Conservation (phyloP, 2,888 invertebrate species). For the Oligia latruncula region DNA sequence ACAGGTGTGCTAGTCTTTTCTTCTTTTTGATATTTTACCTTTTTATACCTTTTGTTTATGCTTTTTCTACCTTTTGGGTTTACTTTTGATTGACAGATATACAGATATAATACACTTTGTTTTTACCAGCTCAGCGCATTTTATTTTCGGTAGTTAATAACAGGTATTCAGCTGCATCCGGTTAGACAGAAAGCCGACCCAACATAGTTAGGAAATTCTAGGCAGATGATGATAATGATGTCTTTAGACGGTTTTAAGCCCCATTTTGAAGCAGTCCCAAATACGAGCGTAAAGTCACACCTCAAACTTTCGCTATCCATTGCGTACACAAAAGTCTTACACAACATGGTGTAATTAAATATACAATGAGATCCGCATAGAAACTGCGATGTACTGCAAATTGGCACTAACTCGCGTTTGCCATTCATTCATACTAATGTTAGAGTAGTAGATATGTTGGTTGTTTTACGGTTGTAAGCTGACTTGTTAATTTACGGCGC, state of each 20-base stretch:
- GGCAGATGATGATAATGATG: no score
- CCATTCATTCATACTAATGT: slow-evolving; percentile 68
- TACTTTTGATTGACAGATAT: no score
- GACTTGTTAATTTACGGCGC: slow-evolving; percentile 1
- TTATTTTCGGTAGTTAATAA: no score
- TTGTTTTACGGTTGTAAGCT: slow-evolving; percentile 27
- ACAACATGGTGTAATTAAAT: slow-evolving; percentile 56
- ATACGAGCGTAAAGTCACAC: slow-evolving; percentile 23
- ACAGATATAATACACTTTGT: no score
- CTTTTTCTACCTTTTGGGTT: no score
- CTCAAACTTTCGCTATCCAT: slow-evolving; percentile 58
- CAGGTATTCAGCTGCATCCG: neutral
- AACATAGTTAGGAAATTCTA: neutral
- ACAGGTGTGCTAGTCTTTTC: neutral
- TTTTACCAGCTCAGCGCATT: no score
- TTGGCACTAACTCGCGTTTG: slow-evolving; percentile 56
- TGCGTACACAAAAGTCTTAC: slow-evolving; percentile 45
- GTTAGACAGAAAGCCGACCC: neutral
- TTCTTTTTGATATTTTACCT: no score
- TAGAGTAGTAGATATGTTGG: slow-evolving; percentile 32
- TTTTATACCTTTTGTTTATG: no score
- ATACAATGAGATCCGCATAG: slow-evolving; percentile 67
- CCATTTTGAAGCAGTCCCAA: neutral
- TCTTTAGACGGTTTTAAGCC: no score
- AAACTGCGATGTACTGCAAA: slow-evolving; percentile 60